Percentiles rank a stretch among this genome's conserved stretches.
Evolutionary conservation across 2,797 vertebrate genomes (phyloP).

Genomic region (Phyllotis vaccarum): DNA sequence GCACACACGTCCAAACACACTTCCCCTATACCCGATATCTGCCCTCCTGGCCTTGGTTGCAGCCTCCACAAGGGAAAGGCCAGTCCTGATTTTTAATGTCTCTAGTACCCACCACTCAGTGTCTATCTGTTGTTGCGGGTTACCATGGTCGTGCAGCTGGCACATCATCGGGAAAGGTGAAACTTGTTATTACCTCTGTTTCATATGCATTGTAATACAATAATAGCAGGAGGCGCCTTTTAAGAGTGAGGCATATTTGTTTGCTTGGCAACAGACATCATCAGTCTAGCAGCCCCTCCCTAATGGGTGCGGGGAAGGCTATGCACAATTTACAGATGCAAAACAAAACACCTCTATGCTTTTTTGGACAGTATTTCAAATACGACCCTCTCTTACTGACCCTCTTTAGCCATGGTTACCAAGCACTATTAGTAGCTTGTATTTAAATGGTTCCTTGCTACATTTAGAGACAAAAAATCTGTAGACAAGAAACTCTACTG

Average conservation of each 20-base stretch:
- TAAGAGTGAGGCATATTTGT: slow-evolving; percentile 33
- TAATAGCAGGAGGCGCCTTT: not conserved
- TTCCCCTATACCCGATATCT: not conserved
- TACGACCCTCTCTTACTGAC: not conserved
- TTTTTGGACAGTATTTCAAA: slow-evolving; percentile 46
- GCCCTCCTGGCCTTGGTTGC: not conserved
- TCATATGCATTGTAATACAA: not conserved
- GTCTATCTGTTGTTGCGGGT: not conserved
- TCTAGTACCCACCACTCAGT: not conserved
- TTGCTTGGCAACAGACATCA: slow-evolving; percentile 13
- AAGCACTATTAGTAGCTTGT: not conserved
- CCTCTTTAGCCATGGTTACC: slow-evolving; percentile 2
- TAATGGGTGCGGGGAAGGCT: not conserved
- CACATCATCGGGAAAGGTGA: not conserved
- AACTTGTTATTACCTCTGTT: slow-evolving; percentile 8
- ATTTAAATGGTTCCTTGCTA: slow-evolving; percentile 29
- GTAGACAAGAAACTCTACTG: not conserved
- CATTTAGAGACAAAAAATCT: not conserved
- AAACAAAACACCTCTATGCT: not conserved
- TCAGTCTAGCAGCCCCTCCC: not conserved
- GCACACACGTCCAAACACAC: not conserved
- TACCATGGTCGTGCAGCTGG: slow-evolving; percentile 33
- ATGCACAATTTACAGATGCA: not conserved
- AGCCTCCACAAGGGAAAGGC: not conserved
- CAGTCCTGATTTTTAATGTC: not conserved